Evolutionary conservation across 2,113 vertebrate genomes (phyloP).

Genomic region (Cinclus mexicanus): DNA sequence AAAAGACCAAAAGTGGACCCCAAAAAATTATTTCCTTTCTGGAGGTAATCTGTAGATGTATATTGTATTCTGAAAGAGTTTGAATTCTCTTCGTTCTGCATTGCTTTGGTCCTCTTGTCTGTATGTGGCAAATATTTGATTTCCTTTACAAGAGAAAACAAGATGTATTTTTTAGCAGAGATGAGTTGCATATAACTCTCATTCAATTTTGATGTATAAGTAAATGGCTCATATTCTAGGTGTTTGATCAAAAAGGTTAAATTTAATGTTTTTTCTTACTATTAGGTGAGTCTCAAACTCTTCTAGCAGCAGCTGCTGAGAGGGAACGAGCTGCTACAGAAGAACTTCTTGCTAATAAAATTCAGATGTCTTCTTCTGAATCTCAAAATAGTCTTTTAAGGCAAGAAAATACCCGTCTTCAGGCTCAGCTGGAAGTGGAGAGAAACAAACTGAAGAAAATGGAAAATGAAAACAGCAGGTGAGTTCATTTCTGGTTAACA

Average conservation of each 20-base stretch:
- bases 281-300: constrained; percentile 88
- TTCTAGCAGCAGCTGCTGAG: constrained; percentile 90
- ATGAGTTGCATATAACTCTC: not conserved
- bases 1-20: not conserved
- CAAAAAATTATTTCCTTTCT: not conserved
- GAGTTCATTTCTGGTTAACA: not conserved
- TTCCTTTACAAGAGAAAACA: not conserved
- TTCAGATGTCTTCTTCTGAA: constrained; percentile 87
- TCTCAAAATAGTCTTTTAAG: constrained; percentile 91
- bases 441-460: constrained; percentile 85
- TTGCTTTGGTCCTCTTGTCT: not conserved
- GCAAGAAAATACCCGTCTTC: constrained; percentile 88
- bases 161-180: not conserved
- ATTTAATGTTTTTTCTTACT: not conserved
- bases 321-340: constrained; percentile 90
- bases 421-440: constrained; percentile 87
- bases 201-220: not conserved
- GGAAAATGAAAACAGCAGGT: constrained; percentile 93
- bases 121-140: not conserved
- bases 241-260: not conserved
- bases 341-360: constrained; percentile 85
- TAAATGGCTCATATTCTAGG: not conserved
- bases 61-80: not conserved
- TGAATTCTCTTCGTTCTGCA: not conserved
- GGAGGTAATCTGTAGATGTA: not conserved